Base-by-base conservation (phyloP, 2,113 vertebrate species). In the Gila orcuttii region DNA sequence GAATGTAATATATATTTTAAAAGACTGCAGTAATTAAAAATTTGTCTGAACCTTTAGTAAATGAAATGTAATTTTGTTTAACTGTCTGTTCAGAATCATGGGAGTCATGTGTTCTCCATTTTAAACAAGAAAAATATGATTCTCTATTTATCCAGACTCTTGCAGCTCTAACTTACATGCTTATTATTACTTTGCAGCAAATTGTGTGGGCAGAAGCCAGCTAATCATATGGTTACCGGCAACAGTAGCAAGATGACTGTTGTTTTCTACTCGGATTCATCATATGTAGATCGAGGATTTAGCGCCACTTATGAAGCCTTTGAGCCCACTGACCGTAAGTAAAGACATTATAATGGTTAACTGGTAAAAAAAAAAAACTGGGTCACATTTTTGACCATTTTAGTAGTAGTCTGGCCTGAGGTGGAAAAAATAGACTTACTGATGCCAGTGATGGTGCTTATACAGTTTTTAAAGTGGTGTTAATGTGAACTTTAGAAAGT, bases 281-380 rank as follows among this genome's bases (percentile, higher is more conserved):
- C 97, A 19, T 93, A 94, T 39, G 97, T 97, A 0, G 97, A 99
- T 93, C 94, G 92, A 0, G 98, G 98, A 0, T 99, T 99, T 88
- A 76, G 23, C 0, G 98, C 97, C 0, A 90, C 89, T 47, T 99
- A 88, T 79, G 88, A 96, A 66, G 94, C 96, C 82, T 96, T 97
- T 0, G 95, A 97, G 55, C 88, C 92, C 6, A 86, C 62, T 0
- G 94, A 99, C 79, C 97, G 98, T 99, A 91, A 96, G 97, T 93
- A 36, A 83, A 55, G 25, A 33, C 25, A 15, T 25, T 50, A 17
- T 19, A 28, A 74, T 47, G 71, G 36, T 45, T 73, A 6, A 45
- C 21, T 6, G 10, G 10, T 39, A 42, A 73, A 73, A 36, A 39
- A 42, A 73, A 73, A 36, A 39, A 36, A 36, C 11, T 6, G 8